Base-by-base conservation (phyloP, 2,888 invertebrate genomes). In the Drosophila limbata region DNA sequence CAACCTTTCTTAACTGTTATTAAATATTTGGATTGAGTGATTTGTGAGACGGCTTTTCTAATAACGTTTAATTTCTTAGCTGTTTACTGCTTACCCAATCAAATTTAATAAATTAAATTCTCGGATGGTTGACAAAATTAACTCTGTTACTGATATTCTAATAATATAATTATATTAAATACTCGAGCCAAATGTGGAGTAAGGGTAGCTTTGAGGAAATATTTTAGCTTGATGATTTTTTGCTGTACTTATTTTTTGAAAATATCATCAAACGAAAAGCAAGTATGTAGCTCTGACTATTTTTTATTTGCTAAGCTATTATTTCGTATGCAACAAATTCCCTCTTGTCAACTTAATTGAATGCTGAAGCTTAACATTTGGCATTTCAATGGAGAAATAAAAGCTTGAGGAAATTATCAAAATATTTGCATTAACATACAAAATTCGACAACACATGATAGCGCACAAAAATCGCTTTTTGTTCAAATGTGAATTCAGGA, bases 331-430 rank as follows among this genome's bases (percentile, higher is more conserved):
- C 10, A 51, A 37, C 15, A 9, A 25, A 52, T 28, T 40, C 28
- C 11, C 28, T 28, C 4, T 10, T 28, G 53, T 0, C 17, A 40
- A 1, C 8, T 31, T 19, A 40, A 53, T 53, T 40, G 40, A 31
- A 40, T 31, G 40, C 39, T 40, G 52, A 4, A 52, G 39, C 52
- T 52, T 52, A 52, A 17, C 31, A 4, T 13, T 9, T 31, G 39
- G 6, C 51, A 39, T 39, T 52, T 1, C n/a, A 25, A 11, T 33
- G 13, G 3, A 33, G 48, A n/a, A 48, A 13, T 33, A 4, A 13
- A 33, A 19, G 31, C 48, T 8, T 11, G 4, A 19, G 19, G 4
- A 19, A 33, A 50, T 19, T 50, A 8, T 37, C 3, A 25, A 39
- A 52, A 15, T 39, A 21, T n/a, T 9, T 25, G 3, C 3, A n/a